phyloP scores from a whole-genome alignment of 2,888 invertebrate genomes.

The Trypoxylon attenuatum region DNA sequence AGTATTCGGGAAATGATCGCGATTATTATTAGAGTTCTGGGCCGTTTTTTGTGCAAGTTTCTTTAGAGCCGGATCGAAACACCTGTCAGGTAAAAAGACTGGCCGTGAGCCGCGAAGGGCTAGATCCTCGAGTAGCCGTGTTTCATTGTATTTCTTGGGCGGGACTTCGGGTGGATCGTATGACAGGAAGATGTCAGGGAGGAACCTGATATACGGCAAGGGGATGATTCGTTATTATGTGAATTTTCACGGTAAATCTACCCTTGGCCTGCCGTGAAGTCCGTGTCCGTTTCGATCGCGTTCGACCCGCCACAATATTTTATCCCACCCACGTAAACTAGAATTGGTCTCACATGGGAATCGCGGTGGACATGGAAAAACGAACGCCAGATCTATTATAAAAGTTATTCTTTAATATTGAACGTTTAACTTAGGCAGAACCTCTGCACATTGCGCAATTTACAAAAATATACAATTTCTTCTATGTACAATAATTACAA shows the following conservation, averaged over 20 bases:
- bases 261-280: constrained; percentile 7
- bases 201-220: constrained; percentile 65
- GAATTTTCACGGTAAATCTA: constrained; percentile 61
- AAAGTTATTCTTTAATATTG: constrained; percentile 5
- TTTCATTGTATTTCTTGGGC: constrained; percentile 59
- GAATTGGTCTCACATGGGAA: background rate
- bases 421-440: constrained; percentile 22
- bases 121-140: constrained; percentile 35
- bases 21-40: constrained; percentile 2
- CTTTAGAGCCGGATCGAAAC: constrained; percentile 26
- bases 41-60: background rate
- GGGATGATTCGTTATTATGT: constrained; percentile 68
- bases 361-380: background rate
- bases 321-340: background rate
- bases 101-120: constrained; percentile 28
- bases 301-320: background rate
- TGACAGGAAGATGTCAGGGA: constrained; percentile 67
- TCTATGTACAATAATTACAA: constrained; percentile 51
- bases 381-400: background rate
- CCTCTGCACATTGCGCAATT: constrained; percentile 18
- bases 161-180: constrained; percentile 63
- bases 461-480: constrained; percentile 54
- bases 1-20: background rate
- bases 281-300: constrained; percentile 6
- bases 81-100: constrained; percentile 57